Evolutionary conservation across 2,888 invertebrate species (phyloP).

Genomic region (Venustoraphidia nigricollis): DNA sequence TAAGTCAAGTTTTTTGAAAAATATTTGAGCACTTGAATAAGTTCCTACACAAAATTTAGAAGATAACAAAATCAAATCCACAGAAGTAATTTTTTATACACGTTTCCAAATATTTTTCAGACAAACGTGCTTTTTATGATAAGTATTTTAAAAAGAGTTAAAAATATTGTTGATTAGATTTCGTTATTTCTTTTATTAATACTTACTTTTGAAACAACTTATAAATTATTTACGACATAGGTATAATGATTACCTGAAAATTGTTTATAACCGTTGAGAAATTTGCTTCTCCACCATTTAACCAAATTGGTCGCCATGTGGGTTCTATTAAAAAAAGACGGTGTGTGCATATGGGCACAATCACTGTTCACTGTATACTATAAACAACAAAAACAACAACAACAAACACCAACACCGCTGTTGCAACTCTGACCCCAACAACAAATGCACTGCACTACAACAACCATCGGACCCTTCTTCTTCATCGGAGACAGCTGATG

Average conservation of each 20-base stretch:
- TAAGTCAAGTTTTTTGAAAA: no score
- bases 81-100: neutral
- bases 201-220: no score
- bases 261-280: slow-evolving; percentile 58
- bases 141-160: neutral
- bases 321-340: slow-evolving; percentile 17
- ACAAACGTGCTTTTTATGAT: neutral
- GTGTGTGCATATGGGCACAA: neutral
- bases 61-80: neutral
- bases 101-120: neutral
- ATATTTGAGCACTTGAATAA: no score
- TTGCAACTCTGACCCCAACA: no score
- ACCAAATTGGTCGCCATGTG: slow-evolving; percentile 61
- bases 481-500: no score
- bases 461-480: no score
- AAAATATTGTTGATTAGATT: neutral
- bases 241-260: slow-evolving; percentile 40
- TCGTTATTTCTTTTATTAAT: neutral
- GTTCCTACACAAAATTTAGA: no score
- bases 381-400: no score
- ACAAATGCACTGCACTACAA: no score
- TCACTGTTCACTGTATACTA: no score
- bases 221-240: no score
- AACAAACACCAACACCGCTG: no score
- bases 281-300: slow-evolving; percentile 63